phyloP scores from a whole-genome alignment of 2,888 invertebrate genomes.

The Aethes cnicana region DNA sequence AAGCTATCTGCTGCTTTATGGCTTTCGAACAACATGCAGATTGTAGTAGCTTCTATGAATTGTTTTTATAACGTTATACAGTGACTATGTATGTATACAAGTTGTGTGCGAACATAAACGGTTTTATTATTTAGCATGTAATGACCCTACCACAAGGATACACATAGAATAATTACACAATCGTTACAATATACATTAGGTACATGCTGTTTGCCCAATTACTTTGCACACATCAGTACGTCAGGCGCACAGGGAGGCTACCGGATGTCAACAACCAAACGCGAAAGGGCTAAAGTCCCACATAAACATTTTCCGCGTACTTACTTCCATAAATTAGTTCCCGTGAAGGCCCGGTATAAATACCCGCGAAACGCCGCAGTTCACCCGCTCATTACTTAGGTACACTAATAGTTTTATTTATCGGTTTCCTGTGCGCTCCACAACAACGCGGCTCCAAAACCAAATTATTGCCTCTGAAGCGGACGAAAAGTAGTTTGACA shows the following conservation, averaged over 20 bases:
- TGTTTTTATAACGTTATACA: not conserved
- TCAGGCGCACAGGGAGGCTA: slow-evolving; percentile 45
- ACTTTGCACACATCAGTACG: not conserved
- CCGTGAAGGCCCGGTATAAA: slow-evolving; percentile 77
- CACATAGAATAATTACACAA: not conserved
- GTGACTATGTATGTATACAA: not conserved
- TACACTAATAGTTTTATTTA: slow-evolving; percentile 74
- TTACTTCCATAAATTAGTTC: slow-evolving; percentile 81
- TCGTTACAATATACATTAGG: not conserved
- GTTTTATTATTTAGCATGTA: not conserved
- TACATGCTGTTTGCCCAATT: slow-evolving; percentile 3
- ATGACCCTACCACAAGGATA: not conserved
- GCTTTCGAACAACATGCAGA: slow-evolving; percentile 18
- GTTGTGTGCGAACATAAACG: not conserved
- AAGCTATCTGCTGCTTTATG: slow-evolving; percentile 25
- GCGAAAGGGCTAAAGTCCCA: slow-evolving; percentile 56
- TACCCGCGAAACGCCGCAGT: slow-evolving; percentile 68
- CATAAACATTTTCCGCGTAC: slow-evolving; percentile 82
- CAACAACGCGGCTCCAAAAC: slow-evolving; percentile 43
- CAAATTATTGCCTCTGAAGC: slow-evolving; percentile 24
- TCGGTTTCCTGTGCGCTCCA: slow-evolving; percentile 64
- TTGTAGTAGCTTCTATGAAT: slow-evolving; percentile 21
- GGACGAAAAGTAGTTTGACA: slow-evolving; percentile 17
- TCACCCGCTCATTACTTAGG: slow-evolving; percentile 69
- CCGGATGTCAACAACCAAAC: slow-evolving; percentile 72